Evolutionary conservation across 1,140 invertebrate species (phyloP).

Genomic region (Galleria mellonella): DNA sequence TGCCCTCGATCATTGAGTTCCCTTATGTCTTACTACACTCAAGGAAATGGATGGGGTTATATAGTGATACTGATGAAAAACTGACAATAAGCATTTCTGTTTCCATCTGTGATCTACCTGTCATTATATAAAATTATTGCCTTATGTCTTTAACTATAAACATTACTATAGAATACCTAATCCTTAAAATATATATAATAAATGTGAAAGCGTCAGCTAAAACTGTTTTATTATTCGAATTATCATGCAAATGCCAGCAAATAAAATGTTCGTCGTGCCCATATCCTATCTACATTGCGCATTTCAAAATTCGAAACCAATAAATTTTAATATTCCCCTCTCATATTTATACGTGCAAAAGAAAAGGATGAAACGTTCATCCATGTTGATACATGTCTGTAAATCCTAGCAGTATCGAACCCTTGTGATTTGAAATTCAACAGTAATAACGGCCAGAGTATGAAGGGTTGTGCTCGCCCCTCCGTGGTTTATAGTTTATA

Average conservation of each 20-base stretch:
- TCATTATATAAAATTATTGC: too few relatives aligned
- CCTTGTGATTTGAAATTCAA: conserved; percentile 10
- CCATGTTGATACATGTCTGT: conserved; percentile 3
- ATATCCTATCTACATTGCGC: background rate
- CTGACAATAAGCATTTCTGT: too few relatives aligned
- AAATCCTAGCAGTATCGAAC: conserved; percentile 4
- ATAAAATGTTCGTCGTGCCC: background rate
- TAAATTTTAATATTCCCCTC: background rate
- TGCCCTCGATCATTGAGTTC: too few relatives aligned
- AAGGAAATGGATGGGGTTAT: too few relatives aligned
- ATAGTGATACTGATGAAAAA: too few relatives aligned
- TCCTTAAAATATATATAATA: background rate
- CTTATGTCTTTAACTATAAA: too few relatives aligned
- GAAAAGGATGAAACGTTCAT: background rate
- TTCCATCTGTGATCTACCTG: too few relatives aligned
- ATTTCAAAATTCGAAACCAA: background rate
- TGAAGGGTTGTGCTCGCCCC: conserved; percentile 35
- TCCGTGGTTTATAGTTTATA: conserved; percentile 3
- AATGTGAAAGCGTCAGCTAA: conserved; percentile 2
- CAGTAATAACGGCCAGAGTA: conserved; percentile 21
- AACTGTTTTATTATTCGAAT: conserved; percentile 8
- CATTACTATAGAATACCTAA: too few relatives aligned
- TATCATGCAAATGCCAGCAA: conserved; percentile 1
- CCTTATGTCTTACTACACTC: too few relatives aligned
- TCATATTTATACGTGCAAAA: background rate